Base-by-base conservation (phyloP, 2,797 vertebrate species). In the Remorina albescens region DNA sequence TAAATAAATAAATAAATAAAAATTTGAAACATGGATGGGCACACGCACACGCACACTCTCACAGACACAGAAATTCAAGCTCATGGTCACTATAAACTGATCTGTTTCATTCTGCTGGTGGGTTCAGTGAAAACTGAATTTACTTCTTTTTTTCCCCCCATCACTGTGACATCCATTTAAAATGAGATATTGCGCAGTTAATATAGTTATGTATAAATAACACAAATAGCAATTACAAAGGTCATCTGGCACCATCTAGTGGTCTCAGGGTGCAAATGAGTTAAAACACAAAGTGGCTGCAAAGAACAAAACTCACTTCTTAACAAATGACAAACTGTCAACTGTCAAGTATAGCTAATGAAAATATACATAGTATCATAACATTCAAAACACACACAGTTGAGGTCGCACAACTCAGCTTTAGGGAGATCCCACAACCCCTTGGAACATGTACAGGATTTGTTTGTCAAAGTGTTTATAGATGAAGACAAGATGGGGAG, bases 231-330 rank as follows among this genome's bases (percentile, higher is more conserved):
- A 42, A 0, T 6, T 66, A 34, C 5, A 67, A 46, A 37, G 8
- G 46, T 70, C 41, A 62, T 18, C 8, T 80, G 54, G 18, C 49
- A 1, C 80, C 82, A 85, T 83, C 86, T 88, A 78, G 80, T 85
- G 86, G 76, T 23, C 46, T 32, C 10, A 39, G 13, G 1, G 2
- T 6, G 66, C 0, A 72, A 85, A 32, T 19, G 2, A 0, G 30
- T 21, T 28, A 12, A 3, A n/a, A 64, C 12, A 2, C 1, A 18
- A 36, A 67, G 11, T 21, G n/a, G 28, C n/a, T 1, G 5, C 5
- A 2, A 28, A 41, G 19, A 11, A 2, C 13, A 44, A 5, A 42
- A 23, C 10, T 32, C 0, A 15, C 34, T 30, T 21, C 4, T 6
- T 16, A 42, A 41, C 32, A 57, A 42, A 7, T 23, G n/a, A 28